Base-by-base conservation (phyloP, 2,113 vertebrate genomes). In the Strix uralensis region DNA sequence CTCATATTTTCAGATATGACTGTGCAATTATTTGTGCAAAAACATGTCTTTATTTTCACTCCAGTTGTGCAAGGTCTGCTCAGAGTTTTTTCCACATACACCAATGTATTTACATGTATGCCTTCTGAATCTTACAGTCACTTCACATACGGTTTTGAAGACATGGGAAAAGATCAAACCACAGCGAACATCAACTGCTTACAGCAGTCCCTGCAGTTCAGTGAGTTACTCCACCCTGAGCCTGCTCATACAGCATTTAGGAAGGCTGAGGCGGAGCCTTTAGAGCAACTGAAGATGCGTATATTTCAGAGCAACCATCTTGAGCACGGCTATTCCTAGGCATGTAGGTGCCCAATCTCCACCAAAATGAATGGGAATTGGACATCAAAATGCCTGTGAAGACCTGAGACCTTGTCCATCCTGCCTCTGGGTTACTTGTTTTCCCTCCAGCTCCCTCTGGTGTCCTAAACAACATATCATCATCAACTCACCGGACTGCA, bases 341-440 rank as follows among this genome's bases (percentile, higher is more conserved):
- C 8, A 25, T 10, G 18, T 15, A 72, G 10, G 4, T 62, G 16
- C 13, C 19, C n/a, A 46, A 3, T 5, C 5, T 14, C 18, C 67
- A 57, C 5, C 1, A 1, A 49, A 49, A 77, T 0, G 1, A 88
- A 65, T 8, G 13, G 46, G 34, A 88, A 54, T 0, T n/a, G 46
- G 54, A 81, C 5, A 30, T 6, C 2, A 1, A 80, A 88, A 80
- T 42, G 34, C 27, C 42, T 27, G 7, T 17, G 46, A 57, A n/a
- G 25, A 44, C 9, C 20, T 17, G 12, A 72, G 23, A 73, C 11
- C 9, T 70, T 21, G 34, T 14, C 69, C 55, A 46, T 52, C 10
- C 19, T 66, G 44, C 38, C 61, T 46, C 65, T 46, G 20, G 3
- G 22, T 36, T 63, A 67, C 23, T 86, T 59, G 36, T 77, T 80